These are phyloP conservation scores for Drosophila rufa DNA, from an alignment of 1,140 invertebrate genomes.

Conservation along the genomic window DNA sequence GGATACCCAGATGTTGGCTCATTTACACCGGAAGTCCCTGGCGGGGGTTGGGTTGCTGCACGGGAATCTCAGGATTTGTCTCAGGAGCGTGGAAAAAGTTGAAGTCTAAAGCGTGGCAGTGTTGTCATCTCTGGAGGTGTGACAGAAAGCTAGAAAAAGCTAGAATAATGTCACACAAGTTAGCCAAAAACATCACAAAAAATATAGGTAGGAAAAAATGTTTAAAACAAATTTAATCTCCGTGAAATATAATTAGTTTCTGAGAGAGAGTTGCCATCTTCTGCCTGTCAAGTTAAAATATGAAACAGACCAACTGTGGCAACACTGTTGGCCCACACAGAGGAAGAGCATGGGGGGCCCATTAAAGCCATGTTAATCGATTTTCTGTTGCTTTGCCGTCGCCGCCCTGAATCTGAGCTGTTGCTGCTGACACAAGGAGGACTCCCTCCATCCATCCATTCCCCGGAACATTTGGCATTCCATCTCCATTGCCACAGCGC, in stretches of 20 bases:
- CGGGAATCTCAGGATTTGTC: slow-evolving; percentile 6
- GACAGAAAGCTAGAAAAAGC: background rate
- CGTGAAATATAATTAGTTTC: too few relatives aligned
- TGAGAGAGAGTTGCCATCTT: too few relatives aligned
- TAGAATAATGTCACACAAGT: background rate
- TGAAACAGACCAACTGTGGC: background rate
- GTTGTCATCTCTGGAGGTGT: slow-evolving; percentile 9
- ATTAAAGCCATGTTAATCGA: slow-evolving; percentile 79
- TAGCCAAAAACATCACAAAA: background rate
- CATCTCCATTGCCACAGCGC: slow-evolving; percentile 4
- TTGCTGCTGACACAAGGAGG: slow-evolving; percentile 46
- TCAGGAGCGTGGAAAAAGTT: slow-evolving; percentile 41
- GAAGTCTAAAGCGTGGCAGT: slow-evolving; percentile 29
- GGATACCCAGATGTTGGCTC: slow-evolving; percentile 22
- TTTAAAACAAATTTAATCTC: too few relatives aligned
- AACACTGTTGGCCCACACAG: slow-evolving; percentile 18
- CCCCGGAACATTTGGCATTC: background rate
- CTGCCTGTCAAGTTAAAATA: too few relatives aligned
- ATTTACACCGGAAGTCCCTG: slow-evolving; percentile 52
- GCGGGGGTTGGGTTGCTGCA: background rate
- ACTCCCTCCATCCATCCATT: background rate
- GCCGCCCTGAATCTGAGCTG: slow-evolving; percentile 29
- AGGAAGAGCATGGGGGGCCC: slow-evolving; percentile 2
- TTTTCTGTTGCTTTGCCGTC: slow-evolving; percentile 69
- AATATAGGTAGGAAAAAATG: too few relatives aligned